Evolutionary conservation across 1,140 invertebrate species (phyloP).

Genomic region (Drosophila nikananu): DNA sequence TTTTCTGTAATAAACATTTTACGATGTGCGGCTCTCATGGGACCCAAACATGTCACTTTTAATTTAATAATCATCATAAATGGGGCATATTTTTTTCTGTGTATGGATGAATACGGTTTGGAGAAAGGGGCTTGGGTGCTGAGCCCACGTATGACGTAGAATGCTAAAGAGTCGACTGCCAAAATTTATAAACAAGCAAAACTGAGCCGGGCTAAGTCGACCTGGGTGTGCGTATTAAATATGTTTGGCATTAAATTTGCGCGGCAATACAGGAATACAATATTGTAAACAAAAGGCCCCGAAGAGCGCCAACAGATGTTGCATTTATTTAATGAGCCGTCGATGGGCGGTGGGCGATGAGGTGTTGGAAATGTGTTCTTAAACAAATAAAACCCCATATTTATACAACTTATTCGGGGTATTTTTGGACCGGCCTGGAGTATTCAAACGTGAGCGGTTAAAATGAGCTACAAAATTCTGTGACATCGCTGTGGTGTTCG

Average conservation of each 20-base stretch:
- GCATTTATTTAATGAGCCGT: slow-evolving; percentile 69
- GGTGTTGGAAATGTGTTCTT: slow-evolving; percentile 56
- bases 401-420: slow-evolving; percentile 59
- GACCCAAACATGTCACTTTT: not conserved
- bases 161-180: slow-evolving; percentile 25
- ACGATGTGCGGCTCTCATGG: not conserved
- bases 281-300: slow-evolving; percentile 67
- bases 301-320: slow-evolving; percentile 71
- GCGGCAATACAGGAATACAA: slow-evolving; percentile 45
- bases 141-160: slow-evolving; percentile 35
- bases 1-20: slow-evolving; percentile 1
- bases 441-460: slow-evolving; percentile 28
- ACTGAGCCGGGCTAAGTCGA: slow-evolving; percentile 29
- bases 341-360: slow-evolving; percentile 35
- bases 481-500: slow-evolving; percentile 34
- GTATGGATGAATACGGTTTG: not conserved
- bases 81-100: not conserved
- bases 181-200: slow-evolving; percentile 52
- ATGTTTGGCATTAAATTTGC: slow-evolving; percentile 49
- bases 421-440: slow-evolving; percentile 50
- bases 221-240: slow-evolving; percentile 52
- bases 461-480: slow-evolving; percentile 33
- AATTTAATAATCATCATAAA: slow-evolving; percentile 9
- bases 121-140: slow-evolving; percentile 7
- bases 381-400: slow-evolving; percentile 63